These are phyloP conservation scores for Stegophylla sp. DNA, from an alignment of 2,888 invertebrate species.

Conservation along the genomic window DNA sequence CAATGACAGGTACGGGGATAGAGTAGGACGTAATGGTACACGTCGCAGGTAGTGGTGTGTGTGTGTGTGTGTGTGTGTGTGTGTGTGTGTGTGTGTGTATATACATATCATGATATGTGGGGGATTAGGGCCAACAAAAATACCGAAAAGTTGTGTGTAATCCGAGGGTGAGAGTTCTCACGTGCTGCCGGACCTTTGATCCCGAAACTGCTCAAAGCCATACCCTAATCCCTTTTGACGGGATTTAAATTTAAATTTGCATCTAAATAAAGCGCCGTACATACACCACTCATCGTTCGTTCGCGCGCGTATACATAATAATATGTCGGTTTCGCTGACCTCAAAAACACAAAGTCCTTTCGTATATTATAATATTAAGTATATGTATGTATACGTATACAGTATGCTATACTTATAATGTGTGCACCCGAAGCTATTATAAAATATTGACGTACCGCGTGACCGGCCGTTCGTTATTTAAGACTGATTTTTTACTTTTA, in stretches of 20 bases:
- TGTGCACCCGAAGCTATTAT: no score
- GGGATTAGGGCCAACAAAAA: constrained; percentile 10
- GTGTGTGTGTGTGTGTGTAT: not conserved
- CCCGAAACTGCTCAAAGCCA: constrained; percentile 35
- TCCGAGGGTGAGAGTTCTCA: constrained; percentile 30
- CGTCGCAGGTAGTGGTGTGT: not conserved
- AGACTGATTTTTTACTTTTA: no score
- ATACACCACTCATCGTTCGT: not conserved
- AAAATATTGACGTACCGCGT: no score
- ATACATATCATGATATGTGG: not conserved
- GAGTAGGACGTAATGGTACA: not conserved
- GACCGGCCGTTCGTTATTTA: no score
- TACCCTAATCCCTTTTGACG: constrained; percentile 35
- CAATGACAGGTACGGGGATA: not conserved
- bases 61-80: not conserved
- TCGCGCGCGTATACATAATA: no score
- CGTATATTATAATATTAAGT: no score
- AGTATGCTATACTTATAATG: no score
- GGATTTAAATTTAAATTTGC: constrained; percentile 50
- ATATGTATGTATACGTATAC: no score
- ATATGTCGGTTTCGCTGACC: no score
- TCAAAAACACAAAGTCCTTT: no score
- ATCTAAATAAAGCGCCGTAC: constrained; percentile 9
- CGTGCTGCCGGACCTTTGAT: constrained; percentile 41
- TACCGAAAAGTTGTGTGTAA: constrained; percentile 31